Percentiles rank a stretch among this genome's conserved stretches.
Evolutionary conservation across 2,113 vertebrate genomes (phyloP).

Genomic region (Anser brachyrhynchus): DNA sequence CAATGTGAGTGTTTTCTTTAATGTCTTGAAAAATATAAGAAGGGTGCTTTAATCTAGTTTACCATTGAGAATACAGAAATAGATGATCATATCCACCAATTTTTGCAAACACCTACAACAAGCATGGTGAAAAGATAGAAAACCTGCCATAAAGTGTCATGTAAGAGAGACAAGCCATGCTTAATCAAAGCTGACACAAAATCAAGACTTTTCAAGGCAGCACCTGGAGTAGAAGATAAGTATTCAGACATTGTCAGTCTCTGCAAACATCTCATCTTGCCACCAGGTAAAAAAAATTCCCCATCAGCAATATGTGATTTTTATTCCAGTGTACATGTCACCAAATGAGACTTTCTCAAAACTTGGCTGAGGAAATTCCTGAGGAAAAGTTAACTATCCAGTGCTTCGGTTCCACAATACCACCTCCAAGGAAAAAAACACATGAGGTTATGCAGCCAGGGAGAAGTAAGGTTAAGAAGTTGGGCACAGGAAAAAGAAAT

Average conservation of each 20-base stretch:
- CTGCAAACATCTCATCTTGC: constrained; percentile 74
- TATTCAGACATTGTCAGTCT: constrained; percentile 77
- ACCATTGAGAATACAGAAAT: neutral
- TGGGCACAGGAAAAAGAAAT: neutral
- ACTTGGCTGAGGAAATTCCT: constrained; percentile 13
- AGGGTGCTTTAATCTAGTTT: neutral
- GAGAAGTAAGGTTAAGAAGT: neutral
- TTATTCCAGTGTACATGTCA: constrained; percentile 37
- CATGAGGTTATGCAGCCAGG: neutral
- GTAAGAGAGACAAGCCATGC: neutral
- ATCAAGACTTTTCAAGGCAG: constrained; percentile 77
- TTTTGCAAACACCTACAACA: constrained; percentile 45
- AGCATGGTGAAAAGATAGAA: constrained; percentile 46
- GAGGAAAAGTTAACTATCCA: neutral
- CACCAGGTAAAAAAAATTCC: constrained; percentile 66
- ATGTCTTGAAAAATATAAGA: neutral
- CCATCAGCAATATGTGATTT: constrained; percentile 60
- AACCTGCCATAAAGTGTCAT: constrained; percentile 21
- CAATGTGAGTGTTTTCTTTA: neutral
- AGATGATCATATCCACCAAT: neutral
- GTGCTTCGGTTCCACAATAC: neutral
- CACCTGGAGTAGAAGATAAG: constrained; percentile 66
- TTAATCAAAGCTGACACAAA: constrained; percentile 79
- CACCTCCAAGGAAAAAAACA: neutral
- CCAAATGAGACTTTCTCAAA: constrained; percentile 15